Evolutionary conservation across 2,797 vertebrate genomes (phyloP).

Genomic region (Rhabdomys pumilio): DNA sequence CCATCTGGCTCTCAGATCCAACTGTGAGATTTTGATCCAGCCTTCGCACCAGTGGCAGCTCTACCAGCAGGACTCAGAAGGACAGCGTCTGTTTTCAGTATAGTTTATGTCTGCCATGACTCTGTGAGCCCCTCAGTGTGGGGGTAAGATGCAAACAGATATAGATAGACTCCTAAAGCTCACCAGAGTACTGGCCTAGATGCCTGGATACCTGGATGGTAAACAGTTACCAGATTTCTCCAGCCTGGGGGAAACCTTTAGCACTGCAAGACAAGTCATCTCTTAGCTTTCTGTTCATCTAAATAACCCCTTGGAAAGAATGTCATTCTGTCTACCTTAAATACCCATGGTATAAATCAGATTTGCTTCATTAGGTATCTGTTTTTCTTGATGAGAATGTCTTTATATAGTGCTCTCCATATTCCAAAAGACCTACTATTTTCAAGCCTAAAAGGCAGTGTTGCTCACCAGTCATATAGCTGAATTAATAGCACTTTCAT

Average conservation of each 20-base stretch:
- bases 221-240: neutral
- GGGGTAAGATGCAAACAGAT: neutral
- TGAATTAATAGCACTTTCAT: neutral
- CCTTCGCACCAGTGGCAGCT: neutral
- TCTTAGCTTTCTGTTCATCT: neutral
- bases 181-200: neutral
- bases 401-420: neutral
- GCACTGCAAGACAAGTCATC: neutral
- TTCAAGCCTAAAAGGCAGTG: neutral
- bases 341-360: neutral
- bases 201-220: neutral
- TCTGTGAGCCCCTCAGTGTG: neutral
- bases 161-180: neutral
- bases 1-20: constrained; percentile 17
- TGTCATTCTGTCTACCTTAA: neutral
- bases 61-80: neutral
- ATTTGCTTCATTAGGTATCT: neutral
- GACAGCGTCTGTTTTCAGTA: neutral
- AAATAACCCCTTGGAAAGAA: neutral
- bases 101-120: neutral
- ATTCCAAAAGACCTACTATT: constrained; percentile 1
- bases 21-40: neutral
- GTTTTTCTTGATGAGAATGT: neutral
- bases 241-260: neutral
- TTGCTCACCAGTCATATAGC: neutral